Evolutionary conservation across 2,113 vertebrate genomes (phyloP).

Genomic region (Platycercus adscitus): DNA sequence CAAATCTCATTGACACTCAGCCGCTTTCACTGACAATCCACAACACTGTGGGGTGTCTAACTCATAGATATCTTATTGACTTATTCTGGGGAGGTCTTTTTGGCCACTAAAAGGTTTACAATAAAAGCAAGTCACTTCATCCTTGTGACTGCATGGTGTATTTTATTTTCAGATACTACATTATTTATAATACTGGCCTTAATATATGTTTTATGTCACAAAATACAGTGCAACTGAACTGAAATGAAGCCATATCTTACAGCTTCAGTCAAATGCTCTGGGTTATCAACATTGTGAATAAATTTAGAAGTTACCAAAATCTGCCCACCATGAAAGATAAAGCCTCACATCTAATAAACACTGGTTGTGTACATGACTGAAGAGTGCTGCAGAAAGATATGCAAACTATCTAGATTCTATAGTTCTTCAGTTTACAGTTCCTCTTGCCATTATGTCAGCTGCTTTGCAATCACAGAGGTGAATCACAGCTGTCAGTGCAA

Average conservation of each 20-base stretch:
- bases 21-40: neutral
- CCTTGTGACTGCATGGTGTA: neutral
- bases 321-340: neutral
- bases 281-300: neutral
- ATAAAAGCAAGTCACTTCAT: neutral
- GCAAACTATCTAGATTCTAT: neutral
- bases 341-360: neutral
- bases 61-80: neutral
- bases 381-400: neutral
- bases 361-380: neutral
- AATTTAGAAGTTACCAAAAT: neutral
- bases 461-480: neutral
- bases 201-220: neutral
- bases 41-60: neutral
- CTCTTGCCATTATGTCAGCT: neutral
- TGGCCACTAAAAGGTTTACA: neutral
- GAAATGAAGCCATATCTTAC: neutral
- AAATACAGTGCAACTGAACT: neutral
- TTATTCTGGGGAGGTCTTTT: neutral
- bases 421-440: neutral
- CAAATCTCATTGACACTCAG: neutral
- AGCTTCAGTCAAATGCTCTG: neutral
- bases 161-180: neutral
- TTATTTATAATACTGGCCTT: neutral
- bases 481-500: neutral